Base-by-base conservation (phyloP, 2,888 invertebrate genomes). In the Nematopogon swammerdamellus region DNA sequence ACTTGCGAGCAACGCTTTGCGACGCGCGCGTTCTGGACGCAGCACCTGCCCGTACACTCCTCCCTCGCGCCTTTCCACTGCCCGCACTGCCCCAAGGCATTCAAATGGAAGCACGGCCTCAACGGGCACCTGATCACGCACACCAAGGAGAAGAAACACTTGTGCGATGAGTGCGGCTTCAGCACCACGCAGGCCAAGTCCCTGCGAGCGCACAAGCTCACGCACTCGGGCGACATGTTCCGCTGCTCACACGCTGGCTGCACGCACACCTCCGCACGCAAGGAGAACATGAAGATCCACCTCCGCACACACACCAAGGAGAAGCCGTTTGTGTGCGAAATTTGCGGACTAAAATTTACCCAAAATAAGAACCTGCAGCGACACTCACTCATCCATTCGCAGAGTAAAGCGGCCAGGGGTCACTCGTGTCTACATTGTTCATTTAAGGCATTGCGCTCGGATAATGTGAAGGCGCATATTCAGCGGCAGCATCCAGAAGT, bases 41-140 rank as follows among this genome's bases (percentile, higher is more conserved):
- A 76, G 8, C 83, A 83, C 56, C 61, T 73, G n/a, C 82, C 82
- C 1, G 81, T 81, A 53, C 83, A 83, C 55, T 79, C 80, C 1
- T 69, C 66, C 2, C 72, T 73, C 50, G 81, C 80, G 17, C 83
- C 83, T 1, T 82, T 73, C 59, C 65, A 70, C 0, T 82, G 82
- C 54, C 64, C 67, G 2, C 68, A 74, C 29, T 83, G 83, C 56
- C 63, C 67, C 14, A 70, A 74, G 52, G 80, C 77, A 1, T 83
- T 83, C 58, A 83, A 83, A 55, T 82, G 82, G 82, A 83, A 82
- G 48, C 82, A 82, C 57, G 81, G 82, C 0, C 63, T 83, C 1
- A 80, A 70, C 51, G 77, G 79, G 25, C 84, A 84, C 57, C 67
- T 82, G 61, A 67, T 81, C 55, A 61, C 69, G 30, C 70, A 83